Percentiles rank a stretch among this genome's conserved stretches.
Evolutionary conservation across 2,888 invertebrate species (phyloP).

Genomic region (Cryptocephalus primarius): DNA sequence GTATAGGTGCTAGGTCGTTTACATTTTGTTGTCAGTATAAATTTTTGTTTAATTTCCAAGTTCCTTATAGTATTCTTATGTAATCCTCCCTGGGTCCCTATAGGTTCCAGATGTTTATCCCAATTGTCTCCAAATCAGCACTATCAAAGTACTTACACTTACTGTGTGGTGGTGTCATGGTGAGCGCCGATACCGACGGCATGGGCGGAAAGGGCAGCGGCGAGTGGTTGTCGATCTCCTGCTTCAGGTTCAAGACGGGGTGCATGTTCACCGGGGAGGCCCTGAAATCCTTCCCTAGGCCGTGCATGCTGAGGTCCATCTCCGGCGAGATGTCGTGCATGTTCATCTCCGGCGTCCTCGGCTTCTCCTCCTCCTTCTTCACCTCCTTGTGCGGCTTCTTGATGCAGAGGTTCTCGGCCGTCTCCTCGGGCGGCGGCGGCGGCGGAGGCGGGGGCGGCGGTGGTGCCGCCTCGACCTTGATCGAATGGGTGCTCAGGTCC

Average conservation of each 20-base stretch:
- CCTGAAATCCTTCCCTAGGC: slow-evolving; percentile 32
- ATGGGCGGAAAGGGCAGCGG: slow-evolving; percentile 64
- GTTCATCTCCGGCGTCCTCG: slow-evolving; percentile 16
- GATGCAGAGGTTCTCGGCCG: slow-evolving; percentile 51
- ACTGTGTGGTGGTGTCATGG: slow-evolving; percentile 75
- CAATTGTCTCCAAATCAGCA: too few species aligned
- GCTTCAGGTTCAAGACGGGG: slow-evolving; percentile 35
- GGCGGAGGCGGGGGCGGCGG: too few species aligned
- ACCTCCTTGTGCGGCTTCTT: slow-evolving; percentile 37
- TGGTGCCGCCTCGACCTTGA: slow-evolving; percentile 21
- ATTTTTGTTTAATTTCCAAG: too few species aligned
- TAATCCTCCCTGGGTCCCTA: too few species aligned
- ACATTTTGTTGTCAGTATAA: too few species aligned
- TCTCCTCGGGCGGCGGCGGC: slow-evolving; percentile 26
- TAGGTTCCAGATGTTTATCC: too few species aligned
- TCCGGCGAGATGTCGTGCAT: slow-evolving; percentile 22
- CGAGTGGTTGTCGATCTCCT: slow-evolving; percentile 33
- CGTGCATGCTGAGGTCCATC: slow-evolving; percentile 30
- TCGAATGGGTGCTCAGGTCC: slow-evolving; percentile 42
- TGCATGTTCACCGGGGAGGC: slow-evolving; percentile 31
- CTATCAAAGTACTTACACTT: slow-evolving; percentile 40
- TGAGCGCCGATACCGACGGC: slow-evolving; percentile 61
- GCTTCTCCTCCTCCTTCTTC: slow-evolving; percentile 24
- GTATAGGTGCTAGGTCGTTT: too few species aligned
- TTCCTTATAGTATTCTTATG: too few species aligned